phyloP scores from a whole-genome alignment of 2,888 invertebrate genomes.

The Noctua janthe region DNA sequence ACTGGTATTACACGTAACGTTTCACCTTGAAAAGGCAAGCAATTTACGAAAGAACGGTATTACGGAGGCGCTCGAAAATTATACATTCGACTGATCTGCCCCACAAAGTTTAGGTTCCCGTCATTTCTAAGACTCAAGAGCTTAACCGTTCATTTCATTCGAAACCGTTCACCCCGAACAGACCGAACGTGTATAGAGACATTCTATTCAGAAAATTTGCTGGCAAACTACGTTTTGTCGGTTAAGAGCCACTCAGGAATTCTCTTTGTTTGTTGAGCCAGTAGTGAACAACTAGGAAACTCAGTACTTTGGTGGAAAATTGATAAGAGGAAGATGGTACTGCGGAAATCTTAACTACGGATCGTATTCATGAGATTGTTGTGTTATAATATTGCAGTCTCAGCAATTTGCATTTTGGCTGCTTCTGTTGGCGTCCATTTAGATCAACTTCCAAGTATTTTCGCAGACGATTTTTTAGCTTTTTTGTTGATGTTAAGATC shows the following conservation, averaged over 20 bases:
- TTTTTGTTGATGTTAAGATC: conserved; percentile 65
- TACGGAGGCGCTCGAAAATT: conserved; percentile 42
- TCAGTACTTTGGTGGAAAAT: conserved; percentile 63
- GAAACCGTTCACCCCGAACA: conserved; percentile 58
- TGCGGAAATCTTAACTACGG: conserved; percentile 69
- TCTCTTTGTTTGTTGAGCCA: conserved; percentile 62
- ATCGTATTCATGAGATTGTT: conserved; percentile 74
- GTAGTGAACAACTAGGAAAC: conserved; percentile 55
- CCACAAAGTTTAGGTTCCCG: conserved; percentile 41
- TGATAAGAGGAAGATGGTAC: conserved; percentile 67
- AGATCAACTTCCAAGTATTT: conserved; percentile 69
- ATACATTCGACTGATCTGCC: conserved; percentile 47
- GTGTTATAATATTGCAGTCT: conserved; percentile 71
- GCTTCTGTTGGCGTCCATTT: conserved; percentile 75
- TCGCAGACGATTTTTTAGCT: conserved; percentile 67
- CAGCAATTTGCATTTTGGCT: conserved; percentile 85
- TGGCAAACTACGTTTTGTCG: conserved; percentile 71
- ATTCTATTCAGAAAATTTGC: conserved; percentile 69
- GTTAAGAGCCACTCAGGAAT: conserved; percentile 58
- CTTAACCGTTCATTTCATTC: conserved; percentile 66
- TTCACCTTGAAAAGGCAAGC: conserved; percentile 40
- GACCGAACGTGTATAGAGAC: conserved; percentile 60
- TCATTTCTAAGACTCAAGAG: conserved; percentile 52
- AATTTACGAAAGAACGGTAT: conserved; percentile 46
- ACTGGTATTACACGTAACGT: conserved; percentile 29